Conservation (phyloP, 2,113 vertebrate species). For the Haplochromis vanheusdeni region DNA sequence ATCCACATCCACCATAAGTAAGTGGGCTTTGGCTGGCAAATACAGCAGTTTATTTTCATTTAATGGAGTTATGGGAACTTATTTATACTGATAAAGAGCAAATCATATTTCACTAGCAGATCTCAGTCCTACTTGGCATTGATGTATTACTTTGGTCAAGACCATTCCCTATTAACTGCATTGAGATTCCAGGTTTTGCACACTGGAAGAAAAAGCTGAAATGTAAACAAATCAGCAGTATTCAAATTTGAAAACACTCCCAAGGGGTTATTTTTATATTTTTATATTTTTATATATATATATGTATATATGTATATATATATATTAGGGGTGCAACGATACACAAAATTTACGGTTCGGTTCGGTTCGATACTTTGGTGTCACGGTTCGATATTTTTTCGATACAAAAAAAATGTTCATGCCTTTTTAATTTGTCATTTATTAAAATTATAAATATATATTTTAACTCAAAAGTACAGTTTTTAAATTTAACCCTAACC, state of each 20-base stretch:
- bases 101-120: conserved; percentile 45
- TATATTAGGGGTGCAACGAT: no score
- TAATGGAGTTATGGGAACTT: conserved; percentile 27
- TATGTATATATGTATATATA: no score
- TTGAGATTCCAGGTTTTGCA: conserved; percentile 28
- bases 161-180: conserved; percentile 42
- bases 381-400: no score
- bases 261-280: no score
- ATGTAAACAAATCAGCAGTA: conserved; percentile 41
- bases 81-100: conserved; percentile 40
- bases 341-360: no score
- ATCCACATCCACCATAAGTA: conserved; percentile 17
- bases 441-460: no score
- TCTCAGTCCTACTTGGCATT: conserved; percentile 41
- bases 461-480: no score
- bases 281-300: no score
- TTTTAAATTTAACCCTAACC: no score
- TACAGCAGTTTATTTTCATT: conserved; percentile 44
- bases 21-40: conserved; percentile 23
- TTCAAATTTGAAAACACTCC: neutral
- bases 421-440: no score
- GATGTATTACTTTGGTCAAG: conserved; percentile 47
- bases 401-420: no score
- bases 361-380: no score
- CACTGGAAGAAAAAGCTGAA: conserved; percentile 21